Base-by-base conservation (phyloP, 2,888 invertebrate species). In the Drosophila infuscata region DNA sequence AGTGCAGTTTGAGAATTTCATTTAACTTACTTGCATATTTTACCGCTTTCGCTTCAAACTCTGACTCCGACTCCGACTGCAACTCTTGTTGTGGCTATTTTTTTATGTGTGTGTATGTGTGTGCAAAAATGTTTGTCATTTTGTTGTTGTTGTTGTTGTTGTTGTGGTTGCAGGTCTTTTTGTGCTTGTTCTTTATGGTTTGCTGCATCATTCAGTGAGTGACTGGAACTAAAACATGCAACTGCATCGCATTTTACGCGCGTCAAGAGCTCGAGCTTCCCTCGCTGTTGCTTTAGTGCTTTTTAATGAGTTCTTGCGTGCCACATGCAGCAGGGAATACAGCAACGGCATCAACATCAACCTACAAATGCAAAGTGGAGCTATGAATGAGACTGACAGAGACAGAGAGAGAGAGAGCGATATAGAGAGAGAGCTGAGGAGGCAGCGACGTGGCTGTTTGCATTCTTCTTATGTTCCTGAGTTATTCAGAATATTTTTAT, bases 251-350 rank as follows among this genome's bases (percentile, higher is more conserved):
- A 51, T 66, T 80, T 70, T 74, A 74, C 70, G 70, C 67, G 66
- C 68, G 73, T 53, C 33, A 66, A 70, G 65, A 52, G 65, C 52
- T 65, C 33, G 36, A 74, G 63, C 67, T 41, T 29, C 64, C 58
- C 75, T 78, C 78, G 75, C 69, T 7, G 38, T 30, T 56, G 69
- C 71, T 73, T 76, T 67, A 80, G 74, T 60, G 79, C 73, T 70
- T 73, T 78, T 82, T 74, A 84, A 81, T 81, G 83, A 79, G 79
- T 74, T 88, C 86, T 84, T 88, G 84, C 88, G 84, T 84, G 84
- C 88, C 85, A 88, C 88, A 84, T 84, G 88, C 83, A 82, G 69
- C 74, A 56, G 48, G 36, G 56, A 68, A 73, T 73, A 57, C 70
- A 57, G 57, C 56, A 68, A 53, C 53, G 54, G 46, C 60, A 59